Evolutionary conservation across 2,888 invertebrate genomes (phyloP).

Genomic region (Himalopsyche japonica): DNA sequence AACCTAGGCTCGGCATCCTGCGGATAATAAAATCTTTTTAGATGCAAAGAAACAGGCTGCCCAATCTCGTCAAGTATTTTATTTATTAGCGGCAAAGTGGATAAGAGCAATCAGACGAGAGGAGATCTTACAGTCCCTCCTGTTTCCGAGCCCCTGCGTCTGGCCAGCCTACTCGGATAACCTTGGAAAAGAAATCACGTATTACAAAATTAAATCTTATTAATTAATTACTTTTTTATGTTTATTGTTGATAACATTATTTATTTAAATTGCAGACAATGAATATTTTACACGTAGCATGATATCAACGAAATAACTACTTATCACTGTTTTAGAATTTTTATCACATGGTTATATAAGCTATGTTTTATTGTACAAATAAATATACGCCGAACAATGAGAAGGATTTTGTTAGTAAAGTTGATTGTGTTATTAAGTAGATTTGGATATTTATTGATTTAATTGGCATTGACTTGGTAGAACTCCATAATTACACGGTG

Average conservation of each 20-base stretch:
- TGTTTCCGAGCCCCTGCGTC: slow-evolving; percentile 1
- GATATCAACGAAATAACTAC: no score
- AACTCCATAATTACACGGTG: no score
- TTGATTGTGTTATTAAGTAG: no score
- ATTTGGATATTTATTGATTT: no score
- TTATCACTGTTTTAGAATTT: no score
- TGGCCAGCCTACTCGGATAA: background rate
- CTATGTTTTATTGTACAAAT: no score
- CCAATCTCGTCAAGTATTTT: slow-evolving; percentile 26
- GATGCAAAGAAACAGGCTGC: slow-evolving; percentile 1
- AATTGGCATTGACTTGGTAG: no score
- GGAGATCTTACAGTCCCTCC: background rate
- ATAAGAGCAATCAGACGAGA: slow-evolving; percentile 22
- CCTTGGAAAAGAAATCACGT: background rate
- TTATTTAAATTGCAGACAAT: no score
- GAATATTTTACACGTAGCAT: no score
- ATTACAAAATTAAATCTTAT: background rate
- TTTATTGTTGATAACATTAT: background rate
- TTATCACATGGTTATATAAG: no score
- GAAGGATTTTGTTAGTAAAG: no score
- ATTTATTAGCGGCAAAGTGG: slow-evolving; percentile 36
- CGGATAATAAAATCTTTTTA: background rate
- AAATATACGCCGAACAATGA: no score
- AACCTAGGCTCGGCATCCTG: background rate
- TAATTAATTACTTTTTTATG: background rate